Evolutionary conservation across 2,797 vertebrate genomes (phyloP), one percentile per base, ranked within the genome.

Genomic region (Malurus splendens): DNA sequence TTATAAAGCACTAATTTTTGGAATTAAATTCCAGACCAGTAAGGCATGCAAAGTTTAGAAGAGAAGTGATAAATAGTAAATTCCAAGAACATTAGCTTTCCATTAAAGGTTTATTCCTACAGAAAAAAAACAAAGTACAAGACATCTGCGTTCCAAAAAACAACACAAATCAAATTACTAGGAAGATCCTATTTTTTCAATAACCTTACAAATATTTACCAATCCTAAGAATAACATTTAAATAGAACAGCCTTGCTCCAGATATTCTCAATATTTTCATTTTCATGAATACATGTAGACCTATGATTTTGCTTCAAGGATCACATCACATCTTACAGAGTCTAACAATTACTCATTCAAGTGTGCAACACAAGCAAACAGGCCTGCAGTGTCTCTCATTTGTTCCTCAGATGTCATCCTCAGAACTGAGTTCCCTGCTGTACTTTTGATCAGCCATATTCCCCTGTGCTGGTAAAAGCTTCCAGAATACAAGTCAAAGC

Each of bases 371-470:
- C 59, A 81, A 72, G 65, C 90, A 71, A 80, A 82, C 59, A 75
- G 65, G 61, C 60, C 78, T 75, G 78, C 57, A 87, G 73, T 52
- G 64, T 36, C 55, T 75, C 56, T 71, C 44, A n/a, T 61, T 88
- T 79, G 24, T 19, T 67, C 18, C 66, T 87, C 68, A 50, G 73
- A 61, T 74, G 12, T 30, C 79, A 85, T 51, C 67, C 71, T 66
- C n/a, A 71, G 62, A 52, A 55, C 47, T 27, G 55, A 70, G 64
- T 51, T 85, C 47, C 41, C 75, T 45, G 57, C 33, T 51, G 42
- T 55, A 89, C 25, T 83, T 94, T 66, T 82, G 47, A 93, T 92
- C 76, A 84, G 76, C 52, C 39, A 67, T 55, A 62, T 59, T 87
- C 57, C 76, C 61, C 18, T 61, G 61, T 55, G 45, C 60, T 66